Percentiles rank a stretch among this genome's conserved stretches.
Conservation (phyloP, 1,140 invertebrate species). For the Ruditapes philippinarum region DNA sequence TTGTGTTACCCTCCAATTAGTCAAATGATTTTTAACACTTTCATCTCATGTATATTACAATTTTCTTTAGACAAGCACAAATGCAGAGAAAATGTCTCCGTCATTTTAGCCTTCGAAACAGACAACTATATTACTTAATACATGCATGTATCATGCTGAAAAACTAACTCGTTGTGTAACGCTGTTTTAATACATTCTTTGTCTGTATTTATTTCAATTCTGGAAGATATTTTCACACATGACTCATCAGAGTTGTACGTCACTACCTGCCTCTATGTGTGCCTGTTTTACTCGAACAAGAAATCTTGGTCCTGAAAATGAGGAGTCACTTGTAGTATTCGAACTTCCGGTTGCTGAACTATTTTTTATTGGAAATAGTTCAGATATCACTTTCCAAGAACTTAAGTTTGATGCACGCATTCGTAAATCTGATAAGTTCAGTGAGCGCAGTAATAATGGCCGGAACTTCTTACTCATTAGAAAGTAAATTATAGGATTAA, state of each 20-base stretch:
- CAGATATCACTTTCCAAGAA: neutral
- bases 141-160: too few relatives aligned
- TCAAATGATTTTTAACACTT: too few relatives aligned
- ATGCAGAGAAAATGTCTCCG: too few relatives aligned
- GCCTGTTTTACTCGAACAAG: neutral
- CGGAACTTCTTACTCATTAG: conserved; percentile 37
- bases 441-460: conserved; percentile 1
- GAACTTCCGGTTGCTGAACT: neutral
- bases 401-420: neutral
- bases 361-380: neutral
- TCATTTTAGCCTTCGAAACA: too few relatives aligned
- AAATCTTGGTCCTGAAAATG: neutral
- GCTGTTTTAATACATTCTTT: too few relatives aligned
- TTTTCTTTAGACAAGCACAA: too few relatives aligned
- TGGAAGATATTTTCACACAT: too few relatives aligned
- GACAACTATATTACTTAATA: too few relatives aligned
- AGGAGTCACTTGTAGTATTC: neutral
- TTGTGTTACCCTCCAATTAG: too few relatives aligned
- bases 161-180: too few relatives aligned
- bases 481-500: conserved; percentile 38
- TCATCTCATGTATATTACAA: too few relatives aligned
- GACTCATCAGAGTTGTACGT: neutral
- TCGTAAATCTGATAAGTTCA: neutral
- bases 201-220: too few relatives aligned
- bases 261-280: neutral